These are phyloP conservation scores for Stomatorhinus walkeri DNA, from an alignment of 2,797 vertebrate genomes.

Conservation along the genomic window DNA sequence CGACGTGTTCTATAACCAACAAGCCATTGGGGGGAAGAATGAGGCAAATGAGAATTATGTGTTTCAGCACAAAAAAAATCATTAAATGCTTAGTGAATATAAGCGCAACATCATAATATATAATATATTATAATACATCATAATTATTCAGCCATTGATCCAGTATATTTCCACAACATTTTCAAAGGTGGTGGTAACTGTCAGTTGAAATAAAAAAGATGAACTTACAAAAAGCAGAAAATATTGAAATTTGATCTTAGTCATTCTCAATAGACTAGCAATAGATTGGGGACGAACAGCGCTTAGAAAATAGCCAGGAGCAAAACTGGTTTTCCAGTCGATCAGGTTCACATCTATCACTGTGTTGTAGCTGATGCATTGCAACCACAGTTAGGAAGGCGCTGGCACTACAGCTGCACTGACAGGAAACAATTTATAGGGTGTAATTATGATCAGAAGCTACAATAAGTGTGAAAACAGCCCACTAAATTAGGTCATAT, in stretches of 20 bases:
- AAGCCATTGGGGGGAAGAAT: not conserved
- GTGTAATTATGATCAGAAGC: conserved; percentile 46
- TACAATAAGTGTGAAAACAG: conserved; percentile 33
- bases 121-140: not conserved
- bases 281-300: not conserved
- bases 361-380: not conserved
- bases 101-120: not conserved
- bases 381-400: conserved; percentile 16
- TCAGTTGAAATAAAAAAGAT: not conserved
- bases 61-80: not conserved
- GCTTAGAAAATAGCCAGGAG: conserved; percentile 43
- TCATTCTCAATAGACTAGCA: not conserved
- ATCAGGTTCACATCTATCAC: not conserved
- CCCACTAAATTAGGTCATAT: conserved; percentile 44
- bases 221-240: not conserved
- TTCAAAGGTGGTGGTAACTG: not conserved
- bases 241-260: not conserved
- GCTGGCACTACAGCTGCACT: conserved; percentile 29
- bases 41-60: not conserved
- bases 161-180: not conserved
- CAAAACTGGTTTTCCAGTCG: conserved; percentile 36
- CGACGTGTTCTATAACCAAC: not conserved
- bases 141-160: not conserved
- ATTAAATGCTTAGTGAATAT: not conserved
- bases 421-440: conserved; percentile 34